Base-by-base conservation (phyloP, 2,888 invertebrate species). In the Xiphydria camelus region DNA sequence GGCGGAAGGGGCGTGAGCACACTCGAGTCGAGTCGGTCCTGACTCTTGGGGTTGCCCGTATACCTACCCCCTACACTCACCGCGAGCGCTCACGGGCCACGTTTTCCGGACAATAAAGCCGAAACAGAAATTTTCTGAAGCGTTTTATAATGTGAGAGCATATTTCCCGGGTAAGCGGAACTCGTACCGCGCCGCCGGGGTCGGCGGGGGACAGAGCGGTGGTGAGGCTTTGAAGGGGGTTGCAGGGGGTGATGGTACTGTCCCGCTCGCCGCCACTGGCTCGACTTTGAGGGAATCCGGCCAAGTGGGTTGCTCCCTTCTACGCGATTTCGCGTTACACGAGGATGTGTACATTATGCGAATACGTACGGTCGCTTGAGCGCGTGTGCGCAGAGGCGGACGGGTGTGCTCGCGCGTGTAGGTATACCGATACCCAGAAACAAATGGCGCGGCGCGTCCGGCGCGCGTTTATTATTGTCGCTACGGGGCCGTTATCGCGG, bases 301-400 rank as follows among this genome's bases (percentile, higher is more conserved):
- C 64, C 66, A 67, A 66, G 64, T 64, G 60, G 64, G 65, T 59
- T 62, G 56, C 59, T 50, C 48, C 51, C 54, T 61, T 62, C 52
- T 59, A 46, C 53, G 46, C 55, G 54, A 60, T 55, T 59, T 55
- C 52, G 35, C 53, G 35, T 29, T 29, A 12, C 15, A 29, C 29
- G 29, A 29, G 29, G 29, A 29, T 29, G 29, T 29, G 15, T 29
- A 29, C 29, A 29, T 12, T 29, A 12, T 26, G 14, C 4, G 26
- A 26, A 14, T 26, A 15, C 7, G 9, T 14, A 12, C 15, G 1
- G n/a, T n/a, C n/a, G n/a, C n/a, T n/a, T n/a, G n/a, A n/a, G n/a
- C n/a, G n/a, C n/a, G n/a, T n/a, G n/a, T n/a, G n/a, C n/a, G n/a
- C n/a, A n/a, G n/a, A n/a, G n/a, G n/a, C n/a, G n/a, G n/a, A n/a